Percentiles rank a stretch among this genome's conserved stretches.
phyloP scores from a whole-genome alignment of 2,888 invertebrate species.

The Lasioglossum leucozonium region DNA sequence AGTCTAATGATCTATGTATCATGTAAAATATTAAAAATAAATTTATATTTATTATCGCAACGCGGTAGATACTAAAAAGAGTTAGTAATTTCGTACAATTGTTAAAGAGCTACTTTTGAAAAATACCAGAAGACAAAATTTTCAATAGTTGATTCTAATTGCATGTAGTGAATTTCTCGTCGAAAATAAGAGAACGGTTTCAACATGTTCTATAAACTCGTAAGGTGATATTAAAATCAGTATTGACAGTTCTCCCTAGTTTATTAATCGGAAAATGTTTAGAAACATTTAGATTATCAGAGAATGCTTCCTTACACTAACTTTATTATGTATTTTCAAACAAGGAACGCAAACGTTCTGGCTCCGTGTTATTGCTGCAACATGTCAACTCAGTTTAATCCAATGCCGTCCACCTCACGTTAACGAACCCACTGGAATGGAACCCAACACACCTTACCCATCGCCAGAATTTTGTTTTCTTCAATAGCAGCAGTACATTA shows the following conservation, averaged over 20 bases:
- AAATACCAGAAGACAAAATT: neutral
- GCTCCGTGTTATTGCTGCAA: constrained; percentile 78
- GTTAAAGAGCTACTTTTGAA: neutral
- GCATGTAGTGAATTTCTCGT: neutral
- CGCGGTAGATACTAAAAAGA: neutral
- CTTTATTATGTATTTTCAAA: constrained; percentile 37
- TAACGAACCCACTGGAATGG: constrained; percentile 68
- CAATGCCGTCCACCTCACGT: constrained; percentile 82
- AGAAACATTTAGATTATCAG: neutral
- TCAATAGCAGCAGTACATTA: constrained; percentile 23
- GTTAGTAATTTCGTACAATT: neutral
- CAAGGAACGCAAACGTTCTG: constrained; percentile 74
- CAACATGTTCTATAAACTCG: neutral
- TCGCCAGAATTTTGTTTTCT: constrained; percentile 53
- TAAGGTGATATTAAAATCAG: neutral
- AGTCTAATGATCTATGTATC: too few relatives aligned
- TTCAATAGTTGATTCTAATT: neutral
- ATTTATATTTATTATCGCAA: too few relatives aligned
- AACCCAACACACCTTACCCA: constrained; percentile 60
- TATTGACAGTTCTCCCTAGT: neutral
- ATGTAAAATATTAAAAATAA: too few relatives aligned
- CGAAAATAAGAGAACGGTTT: neutral
- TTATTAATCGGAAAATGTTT: neutral
- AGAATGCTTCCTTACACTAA: constrained; percentile 7
- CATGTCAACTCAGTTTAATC: constrained; percentile 80